phyloP scores from a whole-genome alignment of 2,797 vertebrate species.

The Rhodeus uyekii region DNA sequence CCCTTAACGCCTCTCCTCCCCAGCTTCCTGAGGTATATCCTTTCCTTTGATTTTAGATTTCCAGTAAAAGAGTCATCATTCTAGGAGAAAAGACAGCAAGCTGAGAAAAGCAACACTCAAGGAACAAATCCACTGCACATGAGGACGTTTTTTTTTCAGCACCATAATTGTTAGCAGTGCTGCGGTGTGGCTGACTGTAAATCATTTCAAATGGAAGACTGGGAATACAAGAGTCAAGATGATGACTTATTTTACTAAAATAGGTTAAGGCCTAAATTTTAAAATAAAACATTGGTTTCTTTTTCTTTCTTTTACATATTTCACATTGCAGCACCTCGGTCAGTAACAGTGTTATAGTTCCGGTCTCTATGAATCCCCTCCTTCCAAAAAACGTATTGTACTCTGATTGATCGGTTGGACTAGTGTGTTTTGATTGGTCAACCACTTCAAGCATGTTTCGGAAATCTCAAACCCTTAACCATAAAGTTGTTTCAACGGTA shows the following conservation, averaged over 20 bases:
- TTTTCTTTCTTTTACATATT: too few species aligned
- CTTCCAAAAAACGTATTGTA: too few species aligned
- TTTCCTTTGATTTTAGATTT: slow-evolving; percentile 17
- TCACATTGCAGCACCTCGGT: too few species aligned
- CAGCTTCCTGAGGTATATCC: slow-evolving; percentile 15
- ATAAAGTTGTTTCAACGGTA: too few species aligned
- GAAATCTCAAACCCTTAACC: too few species aligned
- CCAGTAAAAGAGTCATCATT: slow-evolving; percentile 19
- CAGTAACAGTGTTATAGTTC: too few species aligned
- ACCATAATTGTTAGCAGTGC: neutral
- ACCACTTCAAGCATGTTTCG: too few species aligned
- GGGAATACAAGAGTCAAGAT: slow-evolving; percentile 5
- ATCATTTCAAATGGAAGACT: slow-evolving; percentile 17
- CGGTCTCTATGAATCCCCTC: too few species aligned
- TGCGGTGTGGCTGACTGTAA: slow-evolving; percentile 3
- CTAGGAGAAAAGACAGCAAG: neutral
- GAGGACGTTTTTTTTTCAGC: neutral
- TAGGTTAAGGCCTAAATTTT: too few species aligned
- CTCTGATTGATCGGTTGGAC: too few species aligned
- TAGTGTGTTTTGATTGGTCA: too few species aligned
- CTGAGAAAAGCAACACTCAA: neutral
- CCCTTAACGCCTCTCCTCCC: neutral
- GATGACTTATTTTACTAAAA: neutral
- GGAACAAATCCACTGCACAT: neutral
- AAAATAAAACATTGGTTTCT: too few species aligned